phyloP scores from a whole-genome alignment of 2,797 vertebrate genomes.

The Aplochiton taeniatus region DNA sequence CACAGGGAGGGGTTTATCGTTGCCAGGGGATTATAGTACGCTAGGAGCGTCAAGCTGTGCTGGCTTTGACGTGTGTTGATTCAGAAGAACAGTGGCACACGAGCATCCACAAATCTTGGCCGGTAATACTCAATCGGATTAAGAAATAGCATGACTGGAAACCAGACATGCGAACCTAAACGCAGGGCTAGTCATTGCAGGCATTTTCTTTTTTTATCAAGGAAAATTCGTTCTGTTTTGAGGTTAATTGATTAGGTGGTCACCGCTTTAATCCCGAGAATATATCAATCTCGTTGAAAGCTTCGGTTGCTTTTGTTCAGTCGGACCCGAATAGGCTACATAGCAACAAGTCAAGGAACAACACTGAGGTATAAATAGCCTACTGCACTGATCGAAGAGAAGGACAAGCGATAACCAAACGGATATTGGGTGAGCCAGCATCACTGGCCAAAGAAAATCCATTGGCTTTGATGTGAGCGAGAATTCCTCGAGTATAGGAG shows the following conservation, averaged over 20 bases:
- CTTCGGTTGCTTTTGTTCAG: background rate
- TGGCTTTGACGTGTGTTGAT: conserved; percentile 29
- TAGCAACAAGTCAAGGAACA: background rate
- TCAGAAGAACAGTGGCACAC: background rate
- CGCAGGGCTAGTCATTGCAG: background rate
- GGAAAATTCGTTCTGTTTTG: background rate
- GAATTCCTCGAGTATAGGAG: background rate
- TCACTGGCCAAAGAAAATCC: conserved; percentile 3
- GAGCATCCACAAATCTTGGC: conserved; percentile 7
- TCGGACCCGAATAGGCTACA: background rate
- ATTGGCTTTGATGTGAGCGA: background rate
- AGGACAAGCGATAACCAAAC: too few relatives aligned
- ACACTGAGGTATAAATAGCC: too few relatives aligned
- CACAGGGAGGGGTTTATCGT: conserved; percentile 34
- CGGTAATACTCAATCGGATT: conserved; percentile 4
- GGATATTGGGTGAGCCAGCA: too few relatives aligned
- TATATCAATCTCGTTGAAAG: background rate
- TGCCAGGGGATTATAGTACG: conserved; percentile 16
- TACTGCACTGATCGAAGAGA: too few relatives aligned
- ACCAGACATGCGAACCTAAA: background rate
- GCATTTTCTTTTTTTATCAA: background rate
- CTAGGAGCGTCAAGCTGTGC: conserved; percentile 30
- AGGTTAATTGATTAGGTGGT: background rate
- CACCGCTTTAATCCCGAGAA: conserved; percentile 1
- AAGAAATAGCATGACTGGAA: background rate